Evolutionary conservation across 1,140 invertebrate genomes (phyloP).

Genomic region (Drosophila parvula): DNA sequence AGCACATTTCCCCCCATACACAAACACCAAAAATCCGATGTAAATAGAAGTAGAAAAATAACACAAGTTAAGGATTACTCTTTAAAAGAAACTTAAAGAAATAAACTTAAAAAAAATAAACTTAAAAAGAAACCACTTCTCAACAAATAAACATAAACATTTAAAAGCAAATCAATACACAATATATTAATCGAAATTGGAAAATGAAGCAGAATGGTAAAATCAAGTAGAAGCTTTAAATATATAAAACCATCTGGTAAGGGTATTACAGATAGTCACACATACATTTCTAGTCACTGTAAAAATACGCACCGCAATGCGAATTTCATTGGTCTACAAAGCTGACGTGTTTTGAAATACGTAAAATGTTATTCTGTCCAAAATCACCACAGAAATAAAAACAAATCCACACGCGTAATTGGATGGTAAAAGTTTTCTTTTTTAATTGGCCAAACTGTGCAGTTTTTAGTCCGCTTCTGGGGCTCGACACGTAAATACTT

Average conservation of each 20-base stretch:
- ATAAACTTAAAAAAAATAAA: no score
- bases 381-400: slow-evolving; percentile 28
- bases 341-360: slow-evolving; percentile 2
- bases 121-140: no score
- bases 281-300: not conserved
- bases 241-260: not conserved
- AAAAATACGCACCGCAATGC: slow-evolving; percentile 25
- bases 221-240: not conserved
- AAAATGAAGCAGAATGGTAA: no score
- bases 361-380: slow-evolving; percentile 23
- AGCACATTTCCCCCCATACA: slow-evolving; percentile 7
- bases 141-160: not conserved
- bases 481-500: slow-evolving; percentile 1
- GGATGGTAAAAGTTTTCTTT: slow-evolving; percentile 22
- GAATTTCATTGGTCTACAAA: slow-evolving; percentile 18
- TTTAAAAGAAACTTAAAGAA: no score
- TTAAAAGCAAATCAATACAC: not conserved
- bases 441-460: slow-evolving; percentile 23
- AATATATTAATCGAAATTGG: not conserved
- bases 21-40: slow-evolving; percentile 19
- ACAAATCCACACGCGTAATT: slow-evolving; percentile 21
- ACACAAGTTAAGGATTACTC: no score
- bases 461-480: slow-evolving; percentile 7
- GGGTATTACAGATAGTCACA: not conserved
- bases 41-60: slow-evolving; percentile 2